These are phyloP conservation scores for Cairina moschata DNA, from an alignment of 2,113 vertebrate species.

Conservation along the genomic window DNA sequence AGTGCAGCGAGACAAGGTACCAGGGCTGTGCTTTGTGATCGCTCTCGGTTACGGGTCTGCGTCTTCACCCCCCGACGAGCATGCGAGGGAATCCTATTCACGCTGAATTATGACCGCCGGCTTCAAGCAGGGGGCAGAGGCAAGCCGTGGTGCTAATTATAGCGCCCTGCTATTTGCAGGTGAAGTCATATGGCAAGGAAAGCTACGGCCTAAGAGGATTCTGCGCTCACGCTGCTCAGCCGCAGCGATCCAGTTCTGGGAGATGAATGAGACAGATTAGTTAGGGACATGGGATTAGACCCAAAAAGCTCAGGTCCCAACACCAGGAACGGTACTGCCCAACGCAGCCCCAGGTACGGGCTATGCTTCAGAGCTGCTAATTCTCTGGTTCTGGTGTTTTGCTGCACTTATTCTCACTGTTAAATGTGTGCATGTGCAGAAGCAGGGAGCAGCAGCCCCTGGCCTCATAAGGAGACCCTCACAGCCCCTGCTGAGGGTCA, in stretches of 20 bases:
- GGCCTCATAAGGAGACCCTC: neutral
- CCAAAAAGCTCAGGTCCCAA: neutral
- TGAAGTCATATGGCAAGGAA: neutral
- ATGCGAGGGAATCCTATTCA: neutral
- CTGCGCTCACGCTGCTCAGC: neutral
- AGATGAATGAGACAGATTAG: neutral
- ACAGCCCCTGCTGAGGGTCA: neutral
- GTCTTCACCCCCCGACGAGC: fast-evolving
- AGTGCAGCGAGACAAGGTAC: neutral
- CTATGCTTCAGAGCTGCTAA: fast-evolving
- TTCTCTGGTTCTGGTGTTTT: neutral
- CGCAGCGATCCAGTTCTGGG: neutral
- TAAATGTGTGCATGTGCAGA: fast-evolving
- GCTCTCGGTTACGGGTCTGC: neutral
- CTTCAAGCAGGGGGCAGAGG: neutral
- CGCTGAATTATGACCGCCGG: neutral
- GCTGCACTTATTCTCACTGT: neutral
- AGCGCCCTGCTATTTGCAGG: conserved; percentile 34
- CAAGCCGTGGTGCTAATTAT: neutral
- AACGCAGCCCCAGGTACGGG: neutral
- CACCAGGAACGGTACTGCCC: fast-evolving
- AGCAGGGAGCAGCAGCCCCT: neutral
- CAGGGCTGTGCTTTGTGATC: neutral
- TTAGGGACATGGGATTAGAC: neutral
- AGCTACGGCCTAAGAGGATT: conserved; percentile 38